Conservation (phyloP, 2,113 vertebrate species). For the Furnarius figulus region DNA sequence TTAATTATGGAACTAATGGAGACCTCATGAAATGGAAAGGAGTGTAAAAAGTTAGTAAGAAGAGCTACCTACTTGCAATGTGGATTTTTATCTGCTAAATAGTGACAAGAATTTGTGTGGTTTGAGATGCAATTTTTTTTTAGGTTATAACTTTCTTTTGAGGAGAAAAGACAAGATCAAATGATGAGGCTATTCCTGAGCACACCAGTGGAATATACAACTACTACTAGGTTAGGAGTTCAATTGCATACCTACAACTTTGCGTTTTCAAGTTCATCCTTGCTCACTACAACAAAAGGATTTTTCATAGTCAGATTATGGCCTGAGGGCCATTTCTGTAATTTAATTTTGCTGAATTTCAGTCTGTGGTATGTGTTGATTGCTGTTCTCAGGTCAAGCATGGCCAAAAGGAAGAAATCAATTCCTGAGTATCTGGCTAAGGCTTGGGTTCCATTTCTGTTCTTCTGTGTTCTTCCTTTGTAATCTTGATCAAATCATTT, state of each 20-base stretch:
- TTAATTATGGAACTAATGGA: background rate
- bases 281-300: background rate
- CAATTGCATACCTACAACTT: background rate
- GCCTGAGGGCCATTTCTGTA: background rate
- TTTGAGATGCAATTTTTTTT: background rate
- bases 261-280: background rate
- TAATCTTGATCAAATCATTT: background rate
- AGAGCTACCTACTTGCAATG: background rate
- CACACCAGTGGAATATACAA: background rate
- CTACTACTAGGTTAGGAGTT: fast-evolving
- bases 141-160: background rate
- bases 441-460: background rate
- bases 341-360: background rate
- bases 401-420: background rate
- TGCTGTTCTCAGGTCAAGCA: background rate
- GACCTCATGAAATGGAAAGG: background rate
- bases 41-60: background rate
- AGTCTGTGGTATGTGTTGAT: fast-evolving
- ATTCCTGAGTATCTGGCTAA: background rate
- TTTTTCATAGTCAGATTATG: background rate
- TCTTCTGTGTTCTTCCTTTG: background rate
- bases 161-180: background rate
- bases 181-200: background rate
- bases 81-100: background rate
- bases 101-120: background rate